phyloP scores from a whole-genome alignment of 2,797 vertebrate species.

The Aplochiton taeniatus region DNA sequence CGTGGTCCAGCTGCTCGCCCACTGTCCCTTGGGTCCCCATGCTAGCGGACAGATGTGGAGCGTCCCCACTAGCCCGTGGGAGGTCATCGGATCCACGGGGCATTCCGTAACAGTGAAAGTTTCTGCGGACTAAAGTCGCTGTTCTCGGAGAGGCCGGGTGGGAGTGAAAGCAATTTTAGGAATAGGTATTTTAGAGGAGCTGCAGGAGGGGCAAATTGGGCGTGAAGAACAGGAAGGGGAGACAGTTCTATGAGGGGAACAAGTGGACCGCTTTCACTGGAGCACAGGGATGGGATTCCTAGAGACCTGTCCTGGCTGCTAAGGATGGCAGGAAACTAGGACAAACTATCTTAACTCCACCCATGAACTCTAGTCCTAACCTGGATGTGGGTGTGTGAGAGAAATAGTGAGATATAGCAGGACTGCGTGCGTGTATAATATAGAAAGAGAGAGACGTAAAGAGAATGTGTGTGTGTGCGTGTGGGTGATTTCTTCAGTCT shows the following conservation, averaged over 20 bases:
- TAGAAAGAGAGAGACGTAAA: no score
- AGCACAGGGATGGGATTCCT: neutral
- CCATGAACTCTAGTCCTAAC: no score
- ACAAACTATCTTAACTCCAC: no score
- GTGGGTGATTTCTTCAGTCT: no score
- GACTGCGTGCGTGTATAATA: no score
- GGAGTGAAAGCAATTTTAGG: no score
- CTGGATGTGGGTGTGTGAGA: no score
- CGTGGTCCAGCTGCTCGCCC: neutral
- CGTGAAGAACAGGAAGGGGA: neutral
- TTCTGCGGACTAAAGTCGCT: neutral
- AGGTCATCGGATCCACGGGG: neutral
- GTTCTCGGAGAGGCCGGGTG: no score
- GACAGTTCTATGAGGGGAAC: neutral
- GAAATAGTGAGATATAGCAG: no score
- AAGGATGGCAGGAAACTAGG: no score
- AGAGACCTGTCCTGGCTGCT: no score
- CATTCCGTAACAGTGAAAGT: neutral
- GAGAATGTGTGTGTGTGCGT: no score
- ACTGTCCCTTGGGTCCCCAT: neutral
- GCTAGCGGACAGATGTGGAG: conserved; percentile 9
- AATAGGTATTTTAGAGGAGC: neutral
- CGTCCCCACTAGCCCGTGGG: neutral
- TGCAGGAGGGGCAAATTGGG: neutral
- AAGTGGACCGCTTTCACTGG: neutral